Conservation (phyloP, 1,140 invertebrate genomes). For the Myzus persicae region DNA sequence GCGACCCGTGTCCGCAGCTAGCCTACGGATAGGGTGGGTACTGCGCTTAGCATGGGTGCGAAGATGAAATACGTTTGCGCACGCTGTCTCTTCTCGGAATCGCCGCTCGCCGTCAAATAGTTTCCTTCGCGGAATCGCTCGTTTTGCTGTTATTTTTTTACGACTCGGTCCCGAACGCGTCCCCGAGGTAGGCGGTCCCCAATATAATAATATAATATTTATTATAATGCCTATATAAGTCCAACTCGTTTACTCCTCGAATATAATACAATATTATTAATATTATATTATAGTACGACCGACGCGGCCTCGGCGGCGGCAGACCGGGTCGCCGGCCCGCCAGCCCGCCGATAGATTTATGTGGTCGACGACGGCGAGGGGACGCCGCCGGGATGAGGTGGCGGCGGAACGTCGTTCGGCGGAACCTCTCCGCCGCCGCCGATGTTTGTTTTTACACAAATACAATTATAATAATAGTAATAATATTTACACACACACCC, state of each 20-base stretch:
- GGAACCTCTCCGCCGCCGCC: not conserved
- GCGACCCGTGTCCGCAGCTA: not conserved
- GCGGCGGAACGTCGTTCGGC: not conserved
- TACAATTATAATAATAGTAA: not conserved
- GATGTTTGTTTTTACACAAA: conserved; percentile 20
- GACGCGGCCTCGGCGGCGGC: not conserved
- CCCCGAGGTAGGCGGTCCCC: too few relatives aligned
- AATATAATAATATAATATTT: not conserved
- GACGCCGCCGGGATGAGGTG: too few relatives aligned
- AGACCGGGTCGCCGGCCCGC: too few relatives aligned
- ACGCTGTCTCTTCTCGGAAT: not conserved
- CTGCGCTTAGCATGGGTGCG: too few relatives aligned
- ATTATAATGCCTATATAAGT: not conserved
- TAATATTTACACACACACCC: conserved; percentile 19
- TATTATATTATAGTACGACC: not conserved
- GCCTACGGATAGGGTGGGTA: too few relatives aligned
- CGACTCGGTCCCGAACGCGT: not conserved
- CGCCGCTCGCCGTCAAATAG: not conserved
- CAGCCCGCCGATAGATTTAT: not conserved
- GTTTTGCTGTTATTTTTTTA: not conserved
- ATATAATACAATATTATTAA: not conserved
- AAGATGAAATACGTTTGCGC: not conserved
- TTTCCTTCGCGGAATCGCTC: not conserved
- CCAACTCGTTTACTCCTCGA: not conserved
- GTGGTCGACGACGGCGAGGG: not conserved